phyloP scores from a whole-genome alignment of 2,888 invertebrate genomes.

The Cantharis rustica region DNA sequence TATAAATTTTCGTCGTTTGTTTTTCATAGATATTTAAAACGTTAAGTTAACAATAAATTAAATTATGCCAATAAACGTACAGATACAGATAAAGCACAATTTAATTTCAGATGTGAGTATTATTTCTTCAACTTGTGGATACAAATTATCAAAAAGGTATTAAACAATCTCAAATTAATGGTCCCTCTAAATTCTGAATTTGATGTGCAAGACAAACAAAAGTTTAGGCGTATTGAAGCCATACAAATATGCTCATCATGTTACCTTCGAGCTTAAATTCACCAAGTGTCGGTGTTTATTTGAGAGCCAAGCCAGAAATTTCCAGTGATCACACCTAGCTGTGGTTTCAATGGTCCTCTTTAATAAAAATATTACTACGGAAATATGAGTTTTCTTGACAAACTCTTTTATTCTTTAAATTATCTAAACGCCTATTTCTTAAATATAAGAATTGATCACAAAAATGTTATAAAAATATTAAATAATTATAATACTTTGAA shows the following conservation, averaged over 20 bases:
- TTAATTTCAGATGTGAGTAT: background rate
- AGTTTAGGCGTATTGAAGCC: too few species aligned
- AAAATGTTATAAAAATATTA: background rate
- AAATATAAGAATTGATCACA: background rate
- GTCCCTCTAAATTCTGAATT: background rate
- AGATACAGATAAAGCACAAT: background rate
- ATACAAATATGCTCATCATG: too few species aligned
- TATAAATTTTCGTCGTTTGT: background rate
- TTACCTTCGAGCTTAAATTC: too few species aligned
- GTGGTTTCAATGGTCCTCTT: background rate
- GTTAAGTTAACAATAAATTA: background rate
- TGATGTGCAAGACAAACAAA: too few species aligned
- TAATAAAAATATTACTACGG: background rate
- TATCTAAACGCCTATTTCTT: background rate
- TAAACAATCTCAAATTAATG: background rate
- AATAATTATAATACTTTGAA: background rate
- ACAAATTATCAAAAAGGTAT: background rate
- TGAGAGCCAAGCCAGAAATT: too few species aligned
- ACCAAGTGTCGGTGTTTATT: too few species aligned
- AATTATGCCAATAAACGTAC: background rate
- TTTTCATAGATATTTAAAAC: background rate
- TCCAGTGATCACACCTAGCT: too few species aligned
- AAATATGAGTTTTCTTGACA: background rate
- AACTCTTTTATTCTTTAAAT: background rate
- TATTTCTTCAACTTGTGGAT: background rate